Evolutionary conservation across 2,888 invertebrate genomes (phyloP).

Genomic region (Hyles lineata): DNA sequence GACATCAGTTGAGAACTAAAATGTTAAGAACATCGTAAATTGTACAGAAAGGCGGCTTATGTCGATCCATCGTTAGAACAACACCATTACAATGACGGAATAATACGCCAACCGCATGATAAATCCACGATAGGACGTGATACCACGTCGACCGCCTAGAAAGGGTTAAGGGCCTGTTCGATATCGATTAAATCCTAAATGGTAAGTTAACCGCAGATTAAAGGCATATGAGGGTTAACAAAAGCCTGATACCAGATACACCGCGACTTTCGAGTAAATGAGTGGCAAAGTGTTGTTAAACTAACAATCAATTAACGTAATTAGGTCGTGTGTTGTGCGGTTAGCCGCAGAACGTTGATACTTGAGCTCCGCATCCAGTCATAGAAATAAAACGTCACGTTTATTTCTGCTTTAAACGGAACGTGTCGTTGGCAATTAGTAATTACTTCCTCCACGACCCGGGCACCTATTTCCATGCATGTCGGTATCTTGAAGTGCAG

Average conservation of each 20-base stretch:
- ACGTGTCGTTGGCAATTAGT: neutral
- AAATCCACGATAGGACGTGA: neutral
- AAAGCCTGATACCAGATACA: neutral
- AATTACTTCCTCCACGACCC: neutral
- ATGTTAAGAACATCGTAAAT: neutral
- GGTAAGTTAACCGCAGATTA: neutral
- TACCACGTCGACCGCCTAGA: neutral
- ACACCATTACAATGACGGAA: neutral
- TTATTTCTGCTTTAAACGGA: neutral
- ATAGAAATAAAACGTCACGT: neutral
- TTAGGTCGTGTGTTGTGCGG: slow-evolving; percentile 54
- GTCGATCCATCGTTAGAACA: neutral
- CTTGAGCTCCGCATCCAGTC: neutral
- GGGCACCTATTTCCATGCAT: too few species aligned
- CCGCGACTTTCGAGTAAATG: slow-evolving; percentile 29
- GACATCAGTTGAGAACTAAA: neutral
- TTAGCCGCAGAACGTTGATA: slow-evolving; percentile 49
- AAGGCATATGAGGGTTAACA: neutral
- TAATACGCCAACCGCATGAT: neutral
- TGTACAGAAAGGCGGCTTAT: neutral
- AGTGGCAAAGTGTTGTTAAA: slow-evolving; percentile 34
- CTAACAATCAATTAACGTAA: slow-evolving; percentile 49
- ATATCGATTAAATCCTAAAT: neutral
- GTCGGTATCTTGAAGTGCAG: too few species aligned
- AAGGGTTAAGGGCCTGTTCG: neutral